Evolutionary conservation across 2,888 invertebrate species (phyloP).

Genomic region (Spodoptera exigua): DNA sequence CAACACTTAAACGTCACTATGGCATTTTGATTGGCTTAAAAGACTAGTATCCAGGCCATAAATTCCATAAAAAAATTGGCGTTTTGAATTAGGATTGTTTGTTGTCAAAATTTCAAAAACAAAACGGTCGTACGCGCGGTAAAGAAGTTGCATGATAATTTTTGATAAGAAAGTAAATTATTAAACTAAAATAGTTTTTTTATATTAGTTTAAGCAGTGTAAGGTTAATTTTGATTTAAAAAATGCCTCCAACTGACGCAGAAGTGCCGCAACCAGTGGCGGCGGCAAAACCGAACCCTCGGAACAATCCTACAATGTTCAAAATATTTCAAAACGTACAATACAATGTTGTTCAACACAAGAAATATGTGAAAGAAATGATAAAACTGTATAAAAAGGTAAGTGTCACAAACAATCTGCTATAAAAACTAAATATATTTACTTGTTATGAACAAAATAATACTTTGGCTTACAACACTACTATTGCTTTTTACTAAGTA

Average conservation of each 20-base stretch:
- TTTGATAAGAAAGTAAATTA: no score
- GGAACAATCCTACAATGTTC: slow-evolving; percentile 83
- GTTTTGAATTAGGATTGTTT: neutral
- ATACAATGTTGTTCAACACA: slow-evolving; percentile 91
- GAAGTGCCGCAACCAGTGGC: slow-evolving; percentile 65
- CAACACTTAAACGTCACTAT: no score
- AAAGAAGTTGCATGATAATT: no score
- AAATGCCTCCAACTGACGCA: slow-evolving; percentile 74
- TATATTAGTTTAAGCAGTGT: neutral
- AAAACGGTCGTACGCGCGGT: slow-evolving; percentile 32
- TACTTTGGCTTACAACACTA: no score
- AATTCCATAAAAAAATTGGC: no score
- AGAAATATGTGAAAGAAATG: slow-evolving; percentile 90
- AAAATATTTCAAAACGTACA: slow-evolving; percentile 91
- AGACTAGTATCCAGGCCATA: no score
- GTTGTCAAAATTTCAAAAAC: slow-evolving; percentile 28
- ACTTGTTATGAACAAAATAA: no score
- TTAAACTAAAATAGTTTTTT: neutral
- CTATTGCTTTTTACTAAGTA: no score
- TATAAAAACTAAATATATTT: neutral
- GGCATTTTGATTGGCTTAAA: no score
- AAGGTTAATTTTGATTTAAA: slow-evolving; percentile 11
- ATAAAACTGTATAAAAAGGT: slow-evolving; percentile 91
- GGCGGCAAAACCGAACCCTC: slow-evolving; percentile 77
- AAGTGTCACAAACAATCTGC: slow-evolving; percentile 46